A percentile compares a stretch with the other conserved stretches of the same genome.
These are phyloP conservation scores for Leptura quadrifasciata DNA, from an alignment of 2,888 invertebrate genomes.

Conservation along the genomic window DNA sequence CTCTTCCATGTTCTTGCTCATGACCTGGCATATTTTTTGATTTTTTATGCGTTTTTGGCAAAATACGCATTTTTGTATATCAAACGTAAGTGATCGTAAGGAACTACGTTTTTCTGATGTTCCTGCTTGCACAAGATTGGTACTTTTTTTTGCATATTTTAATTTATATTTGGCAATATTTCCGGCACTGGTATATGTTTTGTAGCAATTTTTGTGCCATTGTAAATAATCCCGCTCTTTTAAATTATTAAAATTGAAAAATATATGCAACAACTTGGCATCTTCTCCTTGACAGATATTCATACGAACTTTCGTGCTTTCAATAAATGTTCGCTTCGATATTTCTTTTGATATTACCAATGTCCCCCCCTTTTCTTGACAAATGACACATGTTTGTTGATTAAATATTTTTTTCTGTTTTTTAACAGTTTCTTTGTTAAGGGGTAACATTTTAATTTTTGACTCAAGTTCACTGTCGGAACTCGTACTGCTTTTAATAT, in stretches of 20 bases:
- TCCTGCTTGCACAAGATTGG: conserved; percentile 4
- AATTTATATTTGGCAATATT: conserved; percentile 38
- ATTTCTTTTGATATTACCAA: neutral
- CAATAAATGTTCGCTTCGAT: neutral
- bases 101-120: conserved; percentile 31
- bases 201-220: conserved; percentile 31
- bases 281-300: conserved; percentile 11
- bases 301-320: conserved; percentile 12
- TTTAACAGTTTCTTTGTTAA: neutral
- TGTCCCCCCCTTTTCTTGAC: neutral
- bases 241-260: conserved; percentile 33
- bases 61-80: conserved; percentile 34
- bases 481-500: neutral
- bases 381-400: neutral
- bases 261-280: neutral
- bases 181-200: conserved; percentile 28
- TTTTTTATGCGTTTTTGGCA: conserved; percentile 40
- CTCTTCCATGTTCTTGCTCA: conserved; percentile 24
- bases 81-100: conserved; percentile 34
- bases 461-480: conserved; percentile 4
- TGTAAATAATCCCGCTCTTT: conserved; percentile 25
- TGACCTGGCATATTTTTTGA: conserved; percentile 39
- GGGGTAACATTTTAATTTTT: neutral
- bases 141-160: conserved; percentile 41
- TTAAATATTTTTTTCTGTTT: neutral